phyloP scores from a whole-genome alignment of 2,888 invertebrate genomes.

The Caenorhabditis zanzibari region DNA sequence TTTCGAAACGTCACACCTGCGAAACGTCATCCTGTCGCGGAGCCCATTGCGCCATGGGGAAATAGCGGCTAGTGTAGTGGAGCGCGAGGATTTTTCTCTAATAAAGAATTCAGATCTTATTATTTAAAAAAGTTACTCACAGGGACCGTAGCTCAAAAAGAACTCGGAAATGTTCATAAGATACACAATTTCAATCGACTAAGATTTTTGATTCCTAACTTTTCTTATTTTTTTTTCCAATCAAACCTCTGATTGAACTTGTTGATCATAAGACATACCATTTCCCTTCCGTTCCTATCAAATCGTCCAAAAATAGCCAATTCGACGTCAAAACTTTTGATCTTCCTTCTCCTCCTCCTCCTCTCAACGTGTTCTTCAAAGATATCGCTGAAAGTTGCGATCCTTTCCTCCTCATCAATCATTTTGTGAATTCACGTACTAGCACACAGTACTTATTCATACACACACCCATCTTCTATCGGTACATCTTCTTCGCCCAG shows the following conservation, averaged over 20 bases:
- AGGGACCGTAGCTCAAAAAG: too few relatives aligned
- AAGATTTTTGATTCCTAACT: neutral
- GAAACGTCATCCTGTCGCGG: too few relatives aligned
- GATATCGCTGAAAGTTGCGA: constrained; percentile 29
- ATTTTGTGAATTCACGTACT: constrained; percentile 25
- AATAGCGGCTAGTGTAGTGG: too few relatives aligned
- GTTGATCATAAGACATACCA: constrained; percentile 9
- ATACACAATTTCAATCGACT: neutral
- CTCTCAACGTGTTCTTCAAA: constrained; percentile 53
- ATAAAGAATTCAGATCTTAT: too few relatives aligned
- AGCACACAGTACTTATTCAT: constrained; percentile 31
- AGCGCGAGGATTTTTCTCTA: too few relatives aligned
- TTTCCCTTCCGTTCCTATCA: neutral
- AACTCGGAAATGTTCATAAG: too few relatives aligned
- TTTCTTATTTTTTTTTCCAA: neutral
- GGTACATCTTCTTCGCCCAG: constrained; percentile 7
- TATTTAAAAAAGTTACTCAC: too few relatives aligned
- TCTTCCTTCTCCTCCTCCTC: constrained; percentile 12
- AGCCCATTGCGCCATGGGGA: too few relatives aligned
- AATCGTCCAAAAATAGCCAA: constrained; percentile 18
- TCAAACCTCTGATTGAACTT: neutral
- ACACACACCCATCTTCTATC: constrained; percentile 8
- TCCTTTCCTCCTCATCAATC: constrained; percentile 27
- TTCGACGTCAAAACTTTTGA: constrained; percentile 43
- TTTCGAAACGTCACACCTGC: too few relatives aligned